A percentile compares a stretch with the other conserved stretches of the same genome.
phyloP scores from a whole-genome alignment of 1,140 invertebrate species.

The Trichonephila inaurata region DNA sequence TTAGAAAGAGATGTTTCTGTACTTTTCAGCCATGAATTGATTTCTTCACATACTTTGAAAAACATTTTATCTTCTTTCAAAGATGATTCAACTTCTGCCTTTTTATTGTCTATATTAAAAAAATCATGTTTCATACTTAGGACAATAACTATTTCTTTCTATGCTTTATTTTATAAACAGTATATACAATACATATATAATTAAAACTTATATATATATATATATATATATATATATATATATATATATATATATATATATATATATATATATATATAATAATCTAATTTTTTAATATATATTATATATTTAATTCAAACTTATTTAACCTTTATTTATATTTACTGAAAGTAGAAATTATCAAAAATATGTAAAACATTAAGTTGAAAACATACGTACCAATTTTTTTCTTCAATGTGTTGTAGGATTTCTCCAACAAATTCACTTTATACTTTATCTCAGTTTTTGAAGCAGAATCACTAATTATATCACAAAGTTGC shows the following conservation, averaged over 20 bases:
- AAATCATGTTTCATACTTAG: neutral
- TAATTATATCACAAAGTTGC: constrained; percentile 91
- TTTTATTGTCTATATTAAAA: constrained; percentile 85
- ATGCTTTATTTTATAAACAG: neutral
- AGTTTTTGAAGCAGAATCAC: constrained; percentile 92
- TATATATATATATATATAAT: too few species aligned
- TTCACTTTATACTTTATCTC: constrained; percentile 94
- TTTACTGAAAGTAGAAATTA: neutral
- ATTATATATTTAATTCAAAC: too few species aligned
- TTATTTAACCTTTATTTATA: neutral
- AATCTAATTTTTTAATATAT: too few species aligned
- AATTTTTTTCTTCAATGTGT: constrained; percentile 91
- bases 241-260: too few species aligned
- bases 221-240: too few species aligned
- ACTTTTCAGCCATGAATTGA: constrained; percentile 92
- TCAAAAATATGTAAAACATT: neutral
- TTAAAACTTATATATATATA: too few species aligned
- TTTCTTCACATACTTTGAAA: constrained; percentile 91
- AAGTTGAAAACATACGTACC: constrained; percentile 80
- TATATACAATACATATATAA: neutral
- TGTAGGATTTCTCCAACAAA: constrained; percentile 89
- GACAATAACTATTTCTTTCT: neutral
- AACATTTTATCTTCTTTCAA: constrained; percentile 88
- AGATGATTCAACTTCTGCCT: constrained; percentile 93
- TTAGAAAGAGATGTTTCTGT: constrained; percentile 86